Conservation (phyloP, 1,140 invertebrate genomes). For the Atopsyche davidsoni region DNA sequence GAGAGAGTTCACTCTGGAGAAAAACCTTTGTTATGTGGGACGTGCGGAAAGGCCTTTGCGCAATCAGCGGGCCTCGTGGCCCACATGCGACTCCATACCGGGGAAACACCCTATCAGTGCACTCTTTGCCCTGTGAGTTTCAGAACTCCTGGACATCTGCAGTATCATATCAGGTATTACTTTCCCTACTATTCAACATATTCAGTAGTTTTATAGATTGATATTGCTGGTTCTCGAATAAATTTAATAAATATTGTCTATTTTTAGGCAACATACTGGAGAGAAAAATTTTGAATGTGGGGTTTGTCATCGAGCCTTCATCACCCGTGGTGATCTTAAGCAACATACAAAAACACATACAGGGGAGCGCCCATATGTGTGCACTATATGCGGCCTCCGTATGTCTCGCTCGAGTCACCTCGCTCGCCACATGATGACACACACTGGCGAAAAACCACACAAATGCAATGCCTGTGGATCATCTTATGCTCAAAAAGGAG, state of each 20-base stretch:
- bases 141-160: constrained; percentile 40
- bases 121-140: constrained; percentile 41
- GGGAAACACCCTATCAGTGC: constrained; percentile 48
- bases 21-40: constrained; percentile 42
- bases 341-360: constrained; percentile 60
- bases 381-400: constrained; percentile 55
- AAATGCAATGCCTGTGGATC: constrained; percentile 14
- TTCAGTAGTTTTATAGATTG: no score
- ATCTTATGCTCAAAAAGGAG: constrained; percentile 23
- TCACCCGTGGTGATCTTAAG: constrained; percentile 45
- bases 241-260: no score
- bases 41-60: constrained; percentile 48
- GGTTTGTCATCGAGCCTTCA: constrained; percentile 44
- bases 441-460: constrained; percentile 28
- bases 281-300: constrained; percentile 55
- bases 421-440: constrained; percentile 37
- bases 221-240: no score
- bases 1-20: constrained; percentile 57
- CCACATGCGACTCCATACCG: constrained; percentile 51
- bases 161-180: constrained; percentile 50
- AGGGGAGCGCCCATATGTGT: constrained; percentile 57
- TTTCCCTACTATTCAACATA: background rate
- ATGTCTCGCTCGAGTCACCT: constrained; percentile 43
- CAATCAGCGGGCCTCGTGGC: constrained; percentile 45
- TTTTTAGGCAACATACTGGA: constrained; percentile 51